These are phyloP conservation scores for Pantherophis vulpinus DNA, from an alignment of 2,797 vertebrate species.

Conservation along the genomic window DNA sequence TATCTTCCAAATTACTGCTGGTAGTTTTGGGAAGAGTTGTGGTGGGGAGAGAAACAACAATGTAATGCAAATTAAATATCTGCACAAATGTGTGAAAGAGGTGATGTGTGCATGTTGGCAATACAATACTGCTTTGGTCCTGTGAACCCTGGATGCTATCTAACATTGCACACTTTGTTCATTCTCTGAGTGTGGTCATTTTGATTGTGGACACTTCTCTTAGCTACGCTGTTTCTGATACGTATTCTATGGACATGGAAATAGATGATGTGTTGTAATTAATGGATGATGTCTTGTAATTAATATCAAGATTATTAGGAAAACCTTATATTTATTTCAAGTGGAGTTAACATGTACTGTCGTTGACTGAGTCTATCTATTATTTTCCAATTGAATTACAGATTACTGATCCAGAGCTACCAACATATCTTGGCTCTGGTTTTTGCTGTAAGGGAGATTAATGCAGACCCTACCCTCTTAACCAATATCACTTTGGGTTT, in stretches of 20 bases:
- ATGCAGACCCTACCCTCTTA: neutral
- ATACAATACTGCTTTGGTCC: neutral
- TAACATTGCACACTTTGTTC: neutral
- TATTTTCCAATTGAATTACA: neutral
- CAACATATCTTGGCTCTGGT: neutral
- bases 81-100: neutral
- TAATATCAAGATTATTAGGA: neutral
- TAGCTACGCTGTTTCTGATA: neutral
- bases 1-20: neutral
- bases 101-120: neutral
- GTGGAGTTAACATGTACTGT: neutral
- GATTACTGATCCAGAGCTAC: neutral
- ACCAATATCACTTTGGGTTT: neutral
- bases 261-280: neutral
- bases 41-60: neutral
- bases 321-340: neutral
- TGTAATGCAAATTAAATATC: neutral
- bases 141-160: neutral
- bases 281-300: neutral
- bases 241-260: neutral
- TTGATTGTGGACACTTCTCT: neutral
- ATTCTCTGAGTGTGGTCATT: neutral
- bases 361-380: neutral
- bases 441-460: neutral
- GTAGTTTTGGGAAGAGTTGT: neutral